phyloP scores from a whole-genome alignment of 2,888 invertebrate species.

The Dasysyrphus albostriatus region DNA sequence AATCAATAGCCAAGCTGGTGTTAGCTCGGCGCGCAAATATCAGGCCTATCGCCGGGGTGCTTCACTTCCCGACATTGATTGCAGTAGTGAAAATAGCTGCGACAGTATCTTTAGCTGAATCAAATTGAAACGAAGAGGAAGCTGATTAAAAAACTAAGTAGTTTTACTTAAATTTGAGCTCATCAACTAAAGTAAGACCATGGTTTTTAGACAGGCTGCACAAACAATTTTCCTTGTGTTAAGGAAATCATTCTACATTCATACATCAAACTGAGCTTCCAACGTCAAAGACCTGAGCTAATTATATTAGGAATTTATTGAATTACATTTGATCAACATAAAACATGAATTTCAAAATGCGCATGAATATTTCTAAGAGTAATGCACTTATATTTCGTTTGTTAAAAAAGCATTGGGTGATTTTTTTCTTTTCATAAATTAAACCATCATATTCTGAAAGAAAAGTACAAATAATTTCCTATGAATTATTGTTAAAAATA shows the following conservation, averaged over 20 bases:
- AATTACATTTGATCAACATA: conserved; percentile 26
- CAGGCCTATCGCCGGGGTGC: conserved; percentile 78
- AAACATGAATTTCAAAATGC: conserved; percentile 35
- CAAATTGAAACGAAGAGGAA: conserved; percentile 67
- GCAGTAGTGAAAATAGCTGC: conserved; percentile 83
- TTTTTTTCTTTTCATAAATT: conserved; percentile 38
- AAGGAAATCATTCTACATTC: conserved; percentile 37
- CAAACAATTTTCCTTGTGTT: conserved; percentile 29
- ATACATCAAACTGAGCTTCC: conserved; percentile 62
- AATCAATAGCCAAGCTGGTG: conserved; percentile 49
- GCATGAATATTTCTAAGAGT: conserved; percentile 63
- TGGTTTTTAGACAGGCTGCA: conserved; percentile 37
- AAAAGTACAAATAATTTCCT: conserved; percentile 73
- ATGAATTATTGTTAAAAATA: conserved; percentile 59
- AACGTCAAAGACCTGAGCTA: conserved; percentile 51
- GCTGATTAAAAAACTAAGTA: conserved; percentile 12
- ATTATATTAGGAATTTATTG: conserved; percentile 25
- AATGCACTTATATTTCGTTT: conserved; percentile 41
- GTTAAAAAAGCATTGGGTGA: conserved; percentile 29
- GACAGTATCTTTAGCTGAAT: conserved; percentile 80
- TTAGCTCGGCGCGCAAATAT: conserved; percentile 48
- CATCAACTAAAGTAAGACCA: conserved; percentile 22
- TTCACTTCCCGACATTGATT: conserved; percentile 82
- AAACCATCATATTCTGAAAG: conserved; percentile 56
- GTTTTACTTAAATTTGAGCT: conserved; percentile 38